Percentiles rank a stretch among this genome's conserved stretches.
Conservation (phyloP, 2,888 invertebrate species). For the Campoplex nolae region DNA sequence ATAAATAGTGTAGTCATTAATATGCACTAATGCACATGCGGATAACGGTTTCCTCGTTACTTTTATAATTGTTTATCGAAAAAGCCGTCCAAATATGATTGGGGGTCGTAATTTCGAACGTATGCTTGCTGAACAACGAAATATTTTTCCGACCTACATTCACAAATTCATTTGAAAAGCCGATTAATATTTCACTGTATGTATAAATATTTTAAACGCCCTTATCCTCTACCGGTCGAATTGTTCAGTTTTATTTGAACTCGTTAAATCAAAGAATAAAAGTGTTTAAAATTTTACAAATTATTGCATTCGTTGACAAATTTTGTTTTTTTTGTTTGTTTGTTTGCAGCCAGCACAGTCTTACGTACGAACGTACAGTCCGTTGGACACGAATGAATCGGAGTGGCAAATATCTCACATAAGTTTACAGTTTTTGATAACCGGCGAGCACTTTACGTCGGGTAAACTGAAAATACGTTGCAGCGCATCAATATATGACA, state of each 20-base stretch:
- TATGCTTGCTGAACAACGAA: too few relatives aligned
- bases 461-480: conserved; percentile 88
- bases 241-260: neutral
- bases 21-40: neutral
- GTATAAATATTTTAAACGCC: neutral
- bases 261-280: neutral
- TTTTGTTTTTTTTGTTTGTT: neutral
- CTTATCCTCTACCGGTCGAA: neutral
- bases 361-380: conserved; percentile 78
- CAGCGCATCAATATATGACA: conserved; percentile 88
- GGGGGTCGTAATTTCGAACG: too few relatives aligned
- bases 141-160: neutral
- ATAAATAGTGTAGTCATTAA: neutral
- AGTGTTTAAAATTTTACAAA: neutral
- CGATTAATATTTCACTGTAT: neutral
- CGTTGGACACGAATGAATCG: conserved; percentile 79
- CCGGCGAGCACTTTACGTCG: conserved; percentile 85
- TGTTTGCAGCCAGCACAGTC: conserved; percentile 75
- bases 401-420: conserved; percentile 85
- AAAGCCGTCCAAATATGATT: neutral
- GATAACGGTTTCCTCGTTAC: neutral
- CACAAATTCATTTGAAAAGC: neutral
- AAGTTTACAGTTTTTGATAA: conserved; percentile 86
- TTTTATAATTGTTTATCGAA: neutral
- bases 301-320: neutral